Evolutionary conservation across 23 tunicate genomes (phyloP), one percentile per base, ranked within the genome.

Genomic region (Corella eumyota): DNA sequence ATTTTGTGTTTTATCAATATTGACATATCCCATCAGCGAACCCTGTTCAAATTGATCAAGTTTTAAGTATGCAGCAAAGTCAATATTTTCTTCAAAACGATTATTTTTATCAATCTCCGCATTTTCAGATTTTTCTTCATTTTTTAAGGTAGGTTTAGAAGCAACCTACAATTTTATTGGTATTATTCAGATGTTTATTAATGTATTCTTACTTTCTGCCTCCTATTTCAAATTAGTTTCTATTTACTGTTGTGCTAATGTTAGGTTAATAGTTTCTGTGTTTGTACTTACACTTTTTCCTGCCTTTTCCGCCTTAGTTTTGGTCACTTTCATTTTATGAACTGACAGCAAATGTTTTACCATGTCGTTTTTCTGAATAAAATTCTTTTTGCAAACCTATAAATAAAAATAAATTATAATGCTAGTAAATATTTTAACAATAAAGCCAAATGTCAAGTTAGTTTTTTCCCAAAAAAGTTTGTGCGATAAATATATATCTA

Each of bases 81-180:
- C 92, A 32, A 82, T 82, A 60, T 82, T 82, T 31, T 82, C 92
- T 61, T 82, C 81, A 74, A 82, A 82, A 37, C 61, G 69, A 60
- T 73, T 82, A 50, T 47, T 67, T 5, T 56, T 60, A 19, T 72
- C 78, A 6, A 6, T 29, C n/a, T n/a, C n/a, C n/a, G n/a, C n/a
- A n/a, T n/a, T n/a, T n/a, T n/a, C n/a, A n/a, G n/a, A n/a, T n/a
- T n/a, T n/a, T n/a, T n/a, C n/a, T n/a, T n/a, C n/a, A n/a, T n/a
- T n/a, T n/a, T n/a, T n/a, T n/a, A n/a, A n/a, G n/a, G n/a, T n/a
- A n/a, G n/a, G n/a, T n/a, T n/a, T n/a, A n/a, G n/a, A n/a, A n/a
- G n/a, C n/a, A n/a, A n/a, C n/a, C n/a, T n/a, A n/a, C n/a, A n/a
- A n/a, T n/a, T n/a, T n/a, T n/a, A n/a, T n/a, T n/a, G n/a, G n/a